Evolutionary conservation across 2,113 vertebrate species (phyloP), one percentile per base, ranked within the genome.

Genomic region (Erythrocebus patas): DNA sequence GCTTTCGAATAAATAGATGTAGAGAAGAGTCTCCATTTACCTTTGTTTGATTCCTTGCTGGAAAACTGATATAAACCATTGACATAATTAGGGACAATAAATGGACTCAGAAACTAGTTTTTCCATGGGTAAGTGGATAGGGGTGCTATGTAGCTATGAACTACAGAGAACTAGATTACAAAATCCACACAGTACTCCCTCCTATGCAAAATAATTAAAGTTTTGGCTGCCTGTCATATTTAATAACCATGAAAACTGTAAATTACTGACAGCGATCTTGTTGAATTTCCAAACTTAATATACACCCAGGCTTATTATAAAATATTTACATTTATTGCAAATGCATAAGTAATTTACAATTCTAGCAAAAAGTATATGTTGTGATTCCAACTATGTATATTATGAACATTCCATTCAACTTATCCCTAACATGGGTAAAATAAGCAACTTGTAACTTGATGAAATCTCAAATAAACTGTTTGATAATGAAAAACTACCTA

Each of bases 391-490:
- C 70, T 89, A 27, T 72, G 8, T 78, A 86, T 30, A 59, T 93
- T 95, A 88, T 80, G n/a, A 94, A 90, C 82, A 96, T 92, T 91
- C 85, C 89, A 82, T n/a, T 83, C 48, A 84, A 92, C 32, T 82
- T 96, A 93, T 64, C 43, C 79, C 61, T 50, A 75, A 88, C 76
- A 25, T 0, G 1, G 79, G 50, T 85, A 92, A 97, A 92, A 87
- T 59, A 96, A 91, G 87, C 86, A 93, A 97, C 95, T 84, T 92
- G 57, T 79, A 96, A 92, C 32, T 88, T 91, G 78, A 55, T 61
- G 57, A 91, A 93, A 38, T 66, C 68, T 95, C 86, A 89, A 95
- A 93, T 89, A 89, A 97, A 94, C 52, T 89, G 32, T 88, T 95
- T 61, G 73, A 95, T 93, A 43, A 72, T 86, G 85, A 45, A 79